phyloP scores from a whole-genome alignment of 2,888 invertebrate genomes.

The Tryphoninae sp. region DNA sequence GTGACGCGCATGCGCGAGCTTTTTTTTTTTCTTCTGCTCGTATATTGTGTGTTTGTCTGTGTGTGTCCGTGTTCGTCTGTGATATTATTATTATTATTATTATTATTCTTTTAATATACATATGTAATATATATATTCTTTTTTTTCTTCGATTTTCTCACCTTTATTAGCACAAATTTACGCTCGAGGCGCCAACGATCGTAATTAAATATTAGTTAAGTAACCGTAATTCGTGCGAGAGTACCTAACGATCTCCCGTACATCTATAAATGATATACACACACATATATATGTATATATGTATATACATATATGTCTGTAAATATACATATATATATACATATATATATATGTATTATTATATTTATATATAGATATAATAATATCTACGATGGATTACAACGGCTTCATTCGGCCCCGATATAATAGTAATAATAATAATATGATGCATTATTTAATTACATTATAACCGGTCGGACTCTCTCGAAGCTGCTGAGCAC shows the following conservation, averaged over 20 bases:
- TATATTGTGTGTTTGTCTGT: neutral
- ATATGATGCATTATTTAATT: slow-evolving; percentile 49
- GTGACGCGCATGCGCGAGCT: slow-evolving; percentile 47
- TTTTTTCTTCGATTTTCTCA: slow-evolving; percentile 52
- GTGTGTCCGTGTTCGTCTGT: slow-evolving; percentile 25
- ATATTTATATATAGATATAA: slow-evolving; percentile 40
- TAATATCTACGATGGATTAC: slow-evolving; percentile 57
- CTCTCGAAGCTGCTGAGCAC: slow-evolving; percentile 54
- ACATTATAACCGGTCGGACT: slow-evolving; percentile 58
- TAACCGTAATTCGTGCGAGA: slow-evolving; percentile 55
- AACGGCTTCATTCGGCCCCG: slow-evolving; percentile 54
- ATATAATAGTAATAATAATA: slow-evolving; percentile 48
- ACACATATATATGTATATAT: slow-evolving; percentile 40
- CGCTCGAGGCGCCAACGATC: slow-evolving; percentile 60
- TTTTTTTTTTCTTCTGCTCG: slow-evolving; percentile 2
- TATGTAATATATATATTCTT: too few species aligned
- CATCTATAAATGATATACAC: slow-evolving; percentile 57
- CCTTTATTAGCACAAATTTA: slow-evolving; percentile 61
- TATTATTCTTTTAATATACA: slow-evolving; percentile 16
- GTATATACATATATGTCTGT: slow-evolving; percentile 55
- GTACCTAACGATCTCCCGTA: slow-evolving; percentile 51
- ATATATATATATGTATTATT: slow-evolving; percentile 15
- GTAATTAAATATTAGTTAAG: slow-evolving; percentile 59
- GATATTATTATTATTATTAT: slow-evolving; percentile 20
- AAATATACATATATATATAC: slow-evolving; percentile 35